A percentile compares a stretch with the other conserved stretches of the same genome.
Evolutionary conservation across 35 echinoderm and acorn worm genomes (phyloP).

Genomic region (Chiridota heheva): DNA sequence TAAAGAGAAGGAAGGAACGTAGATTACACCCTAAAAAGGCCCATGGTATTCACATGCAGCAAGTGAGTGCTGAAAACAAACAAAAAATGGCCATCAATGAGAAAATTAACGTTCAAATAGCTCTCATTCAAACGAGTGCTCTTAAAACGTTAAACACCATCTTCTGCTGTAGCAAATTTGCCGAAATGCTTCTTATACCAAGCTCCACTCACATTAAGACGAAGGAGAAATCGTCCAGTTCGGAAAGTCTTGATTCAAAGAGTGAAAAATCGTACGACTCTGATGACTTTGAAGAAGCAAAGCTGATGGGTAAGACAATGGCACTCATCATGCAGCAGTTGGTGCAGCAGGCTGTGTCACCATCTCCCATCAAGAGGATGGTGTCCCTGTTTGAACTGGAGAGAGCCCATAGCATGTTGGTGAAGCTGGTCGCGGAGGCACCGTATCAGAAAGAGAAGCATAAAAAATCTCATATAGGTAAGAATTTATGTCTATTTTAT

Average conservation of each 20-base stretch:
- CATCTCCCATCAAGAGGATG: constrained; percentile 87
- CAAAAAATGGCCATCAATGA: no score
- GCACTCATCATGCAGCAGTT: constrained; percentile 86
- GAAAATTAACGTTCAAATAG: constrained; percentile 3
- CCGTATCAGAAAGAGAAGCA: constrained; percentile 46
- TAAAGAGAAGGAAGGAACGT: no score
- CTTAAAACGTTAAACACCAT: constrained; percentile 83
- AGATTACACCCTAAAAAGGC: no score
- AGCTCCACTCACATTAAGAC: constrained; percentile 30
- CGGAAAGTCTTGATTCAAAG: constrained; percentile 9
- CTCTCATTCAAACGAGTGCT: constrained; percentile 63
- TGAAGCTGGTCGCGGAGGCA: constrained; percentile 77
- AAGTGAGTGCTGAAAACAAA: no score
- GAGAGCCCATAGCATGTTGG: constrained; percentile 86
- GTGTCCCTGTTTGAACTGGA: constrained; percentile 85
- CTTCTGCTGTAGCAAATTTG: constrained; percentile 84
- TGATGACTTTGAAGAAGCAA: constrained; percentile 42
- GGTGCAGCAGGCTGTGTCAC: constrained; percentile 90
- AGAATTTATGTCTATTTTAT: constrained; percentile 11
- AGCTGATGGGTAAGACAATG: constrained; percentile 64
- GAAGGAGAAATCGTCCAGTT: constrained; percentile 13
- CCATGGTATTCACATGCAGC: no score
- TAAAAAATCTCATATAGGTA: constrained; percentile 23
- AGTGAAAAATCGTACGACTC: background rate
- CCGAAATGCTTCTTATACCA: constrained; percentile 89